phyloP scores from a whole-genome alignment of 2,797 vertebrate species.

The Lepus oiostolus region DNA sequence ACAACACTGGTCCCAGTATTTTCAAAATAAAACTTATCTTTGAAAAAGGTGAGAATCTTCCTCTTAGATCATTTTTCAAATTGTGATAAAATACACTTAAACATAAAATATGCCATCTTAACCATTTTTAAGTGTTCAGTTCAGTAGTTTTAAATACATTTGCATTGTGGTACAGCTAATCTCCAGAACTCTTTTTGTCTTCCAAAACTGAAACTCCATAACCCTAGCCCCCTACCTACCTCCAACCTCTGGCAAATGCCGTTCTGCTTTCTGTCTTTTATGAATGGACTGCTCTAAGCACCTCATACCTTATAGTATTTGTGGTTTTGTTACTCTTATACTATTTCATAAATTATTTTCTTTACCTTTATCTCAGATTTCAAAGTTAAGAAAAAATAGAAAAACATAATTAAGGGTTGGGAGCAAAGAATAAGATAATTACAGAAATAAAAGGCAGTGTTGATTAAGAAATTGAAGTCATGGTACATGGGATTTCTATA shows the following conservation, averaged over 20 bases:
- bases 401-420: neutral
- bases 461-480: neutral
- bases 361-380: neutral
- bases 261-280: neutral
- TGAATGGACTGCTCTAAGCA: neutral
- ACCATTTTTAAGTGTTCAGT: conserved; percentile 11
- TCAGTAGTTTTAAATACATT: neutral
- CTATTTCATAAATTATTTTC: neutral
- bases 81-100: neutral
- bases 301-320: neutral
- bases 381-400: neutral
- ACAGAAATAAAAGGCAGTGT: neutral
- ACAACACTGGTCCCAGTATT: too few relatives aligned
- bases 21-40: neutral
- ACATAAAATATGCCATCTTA: conserved; percentile 31
- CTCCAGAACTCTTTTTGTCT: neutral
- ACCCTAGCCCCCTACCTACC: neutral
- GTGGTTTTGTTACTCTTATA: neutral
- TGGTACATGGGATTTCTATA: neutral
- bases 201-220: conserved; percentile 17
- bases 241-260: neutral
- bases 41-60: neutral
- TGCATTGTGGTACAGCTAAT: neutral
- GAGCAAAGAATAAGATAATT: neutral
- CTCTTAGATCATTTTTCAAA: neutral